Base-by-base conservation (phyloP, 2,797 vertebrate species). In the Chaetophractus vellerosus region DNA sequence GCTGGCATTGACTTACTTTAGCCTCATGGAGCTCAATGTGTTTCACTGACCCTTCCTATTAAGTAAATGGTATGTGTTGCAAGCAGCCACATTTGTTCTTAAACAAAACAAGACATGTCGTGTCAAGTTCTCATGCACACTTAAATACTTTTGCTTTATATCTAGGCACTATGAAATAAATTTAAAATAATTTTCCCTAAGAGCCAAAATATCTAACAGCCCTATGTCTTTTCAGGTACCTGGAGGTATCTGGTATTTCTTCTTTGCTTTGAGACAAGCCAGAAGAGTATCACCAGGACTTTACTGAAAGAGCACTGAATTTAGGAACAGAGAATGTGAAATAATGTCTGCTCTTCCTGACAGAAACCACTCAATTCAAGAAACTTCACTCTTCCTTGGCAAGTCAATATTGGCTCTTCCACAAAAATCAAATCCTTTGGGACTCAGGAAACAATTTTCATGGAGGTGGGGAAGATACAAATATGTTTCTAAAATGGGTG, bases 111-210 rank as follows among this genome's bases (percentile, higher is more conserved):
- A 50, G 45, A 48, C 48, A 1, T 36, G 31, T 48, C 72, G 21
- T 28, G 15, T 31, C 19, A 23, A 33, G 16, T 80, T 93, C 74
- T 91, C 61, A 78, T 33, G 31, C 19, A 72, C 28, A 79, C 15
- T 63, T 57, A 92, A 84, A 74, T 57, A 59, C 36, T 59, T 59
- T 45, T 93, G n/a, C 55, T 88, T 84, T 57, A 84, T 36, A 92
- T 14, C 2, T 5, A 21, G 33, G 61, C 63, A 66, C 57, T 76
- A 89, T 33, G 45, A 66, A 23, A 52, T 45, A 81, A 31, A 78
- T 15, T 82, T 72, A 61, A 68, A 88, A 68, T 52, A 88, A 64
- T 52, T 52, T 88, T 88, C 23, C 33, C 24, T 48, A 59, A 48
- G 72, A 93, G 36, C 61, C 18, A 50, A 85, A 92, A 61, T 75